Base-by-base conservation (phyloP, 1,140 invertebrate genomes). In the Tribolium castaneum region DNA sequence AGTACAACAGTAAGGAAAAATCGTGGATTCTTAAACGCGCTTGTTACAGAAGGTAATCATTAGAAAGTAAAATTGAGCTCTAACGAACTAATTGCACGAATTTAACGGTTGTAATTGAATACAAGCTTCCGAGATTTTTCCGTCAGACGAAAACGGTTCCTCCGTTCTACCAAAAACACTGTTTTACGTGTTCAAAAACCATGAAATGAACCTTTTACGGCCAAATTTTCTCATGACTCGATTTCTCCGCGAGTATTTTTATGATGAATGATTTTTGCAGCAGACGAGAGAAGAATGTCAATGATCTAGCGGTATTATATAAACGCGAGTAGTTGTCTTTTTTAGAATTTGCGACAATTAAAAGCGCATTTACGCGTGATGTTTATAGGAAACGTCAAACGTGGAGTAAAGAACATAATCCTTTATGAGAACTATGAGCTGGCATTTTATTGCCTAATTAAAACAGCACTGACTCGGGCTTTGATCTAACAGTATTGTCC, bases 101-200 rank as follows among this genome's bases (percentile, higher is more conserved):
- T 66, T 66, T 66, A 35, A 66, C 59, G 30, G 59, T 35, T 66
- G 59, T 66, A 66, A 66, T 66, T 66, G 25, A 66, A 66, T 66
- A 66, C 25, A 66, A 22, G n/a, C 12, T 35, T 62, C 22, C 1
- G 56, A 62, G 56, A 59, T 59, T 59, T 66, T 34, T 66, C 30
- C 59, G 59, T 7, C 59, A 62, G 30, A 62, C 25, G 59, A 14
- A 66, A 66, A 12, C 6, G 30, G 59, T 66, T 66, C 59, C 30
- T 12, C 25, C 14, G 6, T 35, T n/a, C 16, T 66, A 66, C 59
- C 59, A 66, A 59, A 35, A 66, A 14, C 59, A 66, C 12, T 35
- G 34, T 66, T 66, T 66, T 35, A 66, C 30, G 19, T 66, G 59
- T 13, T 66, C 30, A 59, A 66, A 22, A 66, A 35, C 9, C 59